Percentiles rank a stretch among this genome's conserved stretches.
These are phyloP conservation scores for Scaptomyza hsui DNA, from an alignment of 1,140 invertebrate species.

Conservation along the genomic window DNA sequence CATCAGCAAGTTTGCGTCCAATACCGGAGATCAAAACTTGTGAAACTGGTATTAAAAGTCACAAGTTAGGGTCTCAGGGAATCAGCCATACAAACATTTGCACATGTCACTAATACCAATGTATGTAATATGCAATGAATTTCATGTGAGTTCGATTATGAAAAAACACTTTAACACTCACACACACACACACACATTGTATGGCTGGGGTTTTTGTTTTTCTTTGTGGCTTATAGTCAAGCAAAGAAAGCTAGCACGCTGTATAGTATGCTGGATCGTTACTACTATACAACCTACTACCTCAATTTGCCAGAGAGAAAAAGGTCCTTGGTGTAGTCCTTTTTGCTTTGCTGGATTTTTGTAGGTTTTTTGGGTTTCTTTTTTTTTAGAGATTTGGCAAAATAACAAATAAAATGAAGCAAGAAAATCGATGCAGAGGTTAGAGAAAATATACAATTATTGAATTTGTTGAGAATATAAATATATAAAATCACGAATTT, in stretches of 20 bases:
- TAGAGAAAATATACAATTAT: neutral
- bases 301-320: constrained; percentile 84
- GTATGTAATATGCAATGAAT: constrained; percentile 27
- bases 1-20: constrained; percentile 84
- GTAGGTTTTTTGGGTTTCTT: constrained; percentile 16
- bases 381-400: constrained; percentile 8
- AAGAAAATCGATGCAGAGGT: neutral
- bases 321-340: constrained; percentile 77
- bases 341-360: constrained; percentile 57
- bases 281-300: constrained; percentile 85
- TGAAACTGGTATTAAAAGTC: constrained; percentile 84
- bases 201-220: constrained; percentile 32
- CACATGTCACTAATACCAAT: constrained; percentile 81
- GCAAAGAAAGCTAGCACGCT: constrained; percentile 84
- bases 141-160: neutral
- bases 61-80: constrained; percentile 85
- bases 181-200: constrained; percentile 33
- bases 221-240: constrained; percentile 71
- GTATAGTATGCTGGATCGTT: constrained; percentile 78
- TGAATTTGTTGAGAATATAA: neutral
- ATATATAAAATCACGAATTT: neutral
- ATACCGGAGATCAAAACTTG: constrained; percentile 85
- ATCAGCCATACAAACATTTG: constrained; percentile 84
- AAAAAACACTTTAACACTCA: constrained; percentile 19
- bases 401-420: constrained; percentile 3